Conservation (phyloP, 2,113 vertebrate species). For the Axis porcinus region DNA sequence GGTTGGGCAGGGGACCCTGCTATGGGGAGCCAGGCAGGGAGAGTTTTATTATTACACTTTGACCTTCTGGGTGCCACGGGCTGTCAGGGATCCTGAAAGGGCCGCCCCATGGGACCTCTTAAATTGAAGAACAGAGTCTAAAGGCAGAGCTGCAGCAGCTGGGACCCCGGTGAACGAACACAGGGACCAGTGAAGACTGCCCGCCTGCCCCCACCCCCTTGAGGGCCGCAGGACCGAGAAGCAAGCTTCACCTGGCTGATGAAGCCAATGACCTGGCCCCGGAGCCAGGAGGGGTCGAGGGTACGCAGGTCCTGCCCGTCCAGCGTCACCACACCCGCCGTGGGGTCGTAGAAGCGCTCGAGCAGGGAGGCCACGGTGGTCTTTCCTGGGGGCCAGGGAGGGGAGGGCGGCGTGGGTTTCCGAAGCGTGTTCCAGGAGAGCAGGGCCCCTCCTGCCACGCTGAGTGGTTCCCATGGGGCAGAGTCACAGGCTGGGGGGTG, state of each 20-base stretch:
- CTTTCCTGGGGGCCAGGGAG: slow-evolving; percentile 83
- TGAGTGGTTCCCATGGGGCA: background rate
- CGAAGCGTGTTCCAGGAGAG: background rate
- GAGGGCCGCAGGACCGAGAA: background rate
- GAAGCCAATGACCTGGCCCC: slow-evolving; percentile 91
- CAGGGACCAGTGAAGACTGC: background rate
- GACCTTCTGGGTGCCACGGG: background rate
- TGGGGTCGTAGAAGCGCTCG: slow-evolving; percentile 96
- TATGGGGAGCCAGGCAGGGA: background rate
- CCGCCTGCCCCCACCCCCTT: background rate
- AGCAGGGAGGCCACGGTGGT: slow-evolving; percentile 92
- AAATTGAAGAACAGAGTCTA: background rate
- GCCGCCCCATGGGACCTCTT: background rate
- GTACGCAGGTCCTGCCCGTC: slow-evolving; percentile 88
- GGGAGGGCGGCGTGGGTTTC: background rate
- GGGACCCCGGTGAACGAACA: accelerated
- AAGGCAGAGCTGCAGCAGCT: background rate
- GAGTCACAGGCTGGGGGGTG: background rate
- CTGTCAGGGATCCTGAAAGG: background rate
- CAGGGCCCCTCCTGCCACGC: no score
- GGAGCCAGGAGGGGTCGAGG: slow-evolving; percentile 93
- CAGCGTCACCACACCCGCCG: slow-evolving; percentile 83
- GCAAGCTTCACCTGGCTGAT: slow-evolving; percentile 89
- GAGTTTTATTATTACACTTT: background rate
- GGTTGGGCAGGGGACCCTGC: background rate